Percentiles rank a stretch among this genome's conserved stretches.
phyloP scores from a whole-genome alignment of 2,113 vertebrate species.

The Spilogale gracilis region DNA sequence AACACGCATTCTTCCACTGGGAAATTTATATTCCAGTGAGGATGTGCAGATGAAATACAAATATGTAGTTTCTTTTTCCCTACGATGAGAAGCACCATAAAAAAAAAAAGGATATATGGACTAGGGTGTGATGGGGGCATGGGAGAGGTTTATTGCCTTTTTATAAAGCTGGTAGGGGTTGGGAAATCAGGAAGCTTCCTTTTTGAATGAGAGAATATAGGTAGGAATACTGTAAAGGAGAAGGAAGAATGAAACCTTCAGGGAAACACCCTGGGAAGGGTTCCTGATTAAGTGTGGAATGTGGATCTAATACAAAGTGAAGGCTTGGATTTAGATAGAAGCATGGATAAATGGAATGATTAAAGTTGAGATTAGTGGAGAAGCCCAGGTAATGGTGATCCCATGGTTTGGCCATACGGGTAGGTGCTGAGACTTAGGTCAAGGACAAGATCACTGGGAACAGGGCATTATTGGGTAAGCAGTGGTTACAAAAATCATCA shows the following conservation, averaged over 20 bases:
- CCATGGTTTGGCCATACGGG: background rate
- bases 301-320: background rate
- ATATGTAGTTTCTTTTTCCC: background rate
- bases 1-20: background rate
- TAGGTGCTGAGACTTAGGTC: background rate
- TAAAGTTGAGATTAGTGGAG: background rate
- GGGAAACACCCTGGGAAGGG: background rate
- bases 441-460: background rate
- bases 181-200: background rate
- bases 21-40: background rate
- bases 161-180: background rate
- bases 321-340: background rate
- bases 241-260: background rate
- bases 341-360: background rate
- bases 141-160: background rate
- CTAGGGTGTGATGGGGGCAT: background rate
- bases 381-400: background rate
- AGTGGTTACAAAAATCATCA: background rate
- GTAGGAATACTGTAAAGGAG: background rate
- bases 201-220: background rate
- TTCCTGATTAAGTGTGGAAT: background rate
- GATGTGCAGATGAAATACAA: background rate
- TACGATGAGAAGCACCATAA: background rate
- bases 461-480: background rate
- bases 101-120: background rate